A percentile compares a stretch with the other conserved stretches of the same genome.
These are phyloP conservation scores for Harlomillsia oculata DNA, from an alignment of 1,140 invertebrate species.

Conservation along the genomic window DNA sequence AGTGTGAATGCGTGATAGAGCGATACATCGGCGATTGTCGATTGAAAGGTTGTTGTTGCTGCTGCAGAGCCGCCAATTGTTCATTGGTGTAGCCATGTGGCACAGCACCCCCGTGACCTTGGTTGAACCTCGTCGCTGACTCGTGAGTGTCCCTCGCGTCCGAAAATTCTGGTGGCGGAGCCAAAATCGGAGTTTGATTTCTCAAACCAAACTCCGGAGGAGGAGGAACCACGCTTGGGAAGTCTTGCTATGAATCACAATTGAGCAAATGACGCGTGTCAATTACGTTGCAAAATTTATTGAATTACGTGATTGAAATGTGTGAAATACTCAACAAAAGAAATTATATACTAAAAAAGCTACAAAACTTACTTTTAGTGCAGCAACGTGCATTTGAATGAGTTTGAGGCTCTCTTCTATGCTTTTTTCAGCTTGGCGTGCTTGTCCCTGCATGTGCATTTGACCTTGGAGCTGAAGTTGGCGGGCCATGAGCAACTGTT, in stretches of 20 bases:
- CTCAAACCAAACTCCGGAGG: conserved; percentile 36
- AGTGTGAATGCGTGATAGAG: conserved; percentile 32
- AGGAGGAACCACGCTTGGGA: conserved; percentile 36
- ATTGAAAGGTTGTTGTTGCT: conserved; percentile 34
- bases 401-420: conserved; percentile 43
- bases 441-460: conserved; percentile 24
- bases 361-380: conserved; percentile 33
- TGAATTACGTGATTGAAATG: too few relatives aligned
- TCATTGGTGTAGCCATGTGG: conserved; percentile 61
- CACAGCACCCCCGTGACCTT: conserved; percentile 43
- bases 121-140: conserved; percentile 38
- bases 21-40: conserved; percentile 33
- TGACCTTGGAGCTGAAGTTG: conserved; percentile 25
- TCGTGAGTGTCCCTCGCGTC: conserved; percentile 41
- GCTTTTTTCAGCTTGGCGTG: conserved; percentile 38
- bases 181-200: conserved; percentile 48
- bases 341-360: too few relatives aligned
- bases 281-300: too few relatives aligned
- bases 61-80: conserved; percentile 43
- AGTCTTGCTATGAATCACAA: conserved; percentile 31
- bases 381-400: conserved; percentile 42
- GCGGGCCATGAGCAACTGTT: conserved; percentile 12
- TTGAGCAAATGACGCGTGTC: too few relatives aligned
- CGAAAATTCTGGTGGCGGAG: conserved; percentile 68
- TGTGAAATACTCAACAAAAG: too few relatives aligned